A percentile compares a stretch with the other conserved stretches of the same genome.
These are phyloP conservation scores for Pasiphila rectangulata DNA, from an alignment of 2,888 invertebrate genomes.

Conservation along the genomic window DNA sequence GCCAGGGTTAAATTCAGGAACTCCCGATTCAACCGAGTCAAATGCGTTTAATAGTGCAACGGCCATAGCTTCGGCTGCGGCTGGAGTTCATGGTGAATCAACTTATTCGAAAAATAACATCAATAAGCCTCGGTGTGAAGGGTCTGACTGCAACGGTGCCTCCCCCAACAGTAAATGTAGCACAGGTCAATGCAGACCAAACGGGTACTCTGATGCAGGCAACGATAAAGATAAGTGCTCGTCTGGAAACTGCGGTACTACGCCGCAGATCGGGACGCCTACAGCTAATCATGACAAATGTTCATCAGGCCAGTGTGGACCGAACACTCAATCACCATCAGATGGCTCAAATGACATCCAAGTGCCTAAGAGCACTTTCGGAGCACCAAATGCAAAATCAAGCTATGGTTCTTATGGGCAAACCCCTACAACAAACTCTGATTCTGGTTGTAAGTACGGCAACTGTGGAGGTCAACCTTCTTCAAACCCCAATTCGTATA, in stretches of 20 bases:
- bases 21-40: conserved; percentile 9
- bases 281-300: conserved; percentile 37
- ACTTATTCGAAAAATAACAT: conserved; percentile 14
- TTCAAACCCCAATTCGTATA: conserved; percentile 18
- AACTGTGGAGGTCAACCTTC: conserved; percentile 25
- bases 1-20: conserved; percentile 8
- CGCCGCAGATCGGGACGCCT: conserved; percentile 5
- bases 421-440: conserved; percentile 9
- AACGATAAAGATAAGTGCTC: conserved; percentile 23
- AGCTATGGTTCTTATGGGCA: conserved; percentile 16
- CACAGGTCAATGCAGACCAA: conserved; percentile 22
- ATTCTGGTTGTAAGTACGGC: conserved; percentile 30
- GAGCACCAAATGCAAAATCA: conserved; percentile 13
- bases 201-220: conserved; percentile 11
- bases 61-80: conserved; percentile 26
- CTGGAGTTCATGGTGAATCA: conserved; percentile 27
- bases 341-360: conserved; percentile 22
- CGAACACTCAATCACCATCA: conserved; percentile 21
- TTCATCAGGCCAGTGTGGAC: conserved; percentile 37
- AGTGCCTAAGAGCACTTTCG: conserved; percentile 7
- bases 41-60: conserved; percentile 21
- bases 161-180: conserved; percentile 13
- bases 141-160: conserved; percentile 16
- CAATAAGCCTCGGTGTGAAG: conserved; percentile 39
- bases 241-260: conserved; percentile 22